Evolutionary conservation across 2,113 vertebrate species (phyloP).

Genomic region (Corythornis madagascariensis): DNA sequence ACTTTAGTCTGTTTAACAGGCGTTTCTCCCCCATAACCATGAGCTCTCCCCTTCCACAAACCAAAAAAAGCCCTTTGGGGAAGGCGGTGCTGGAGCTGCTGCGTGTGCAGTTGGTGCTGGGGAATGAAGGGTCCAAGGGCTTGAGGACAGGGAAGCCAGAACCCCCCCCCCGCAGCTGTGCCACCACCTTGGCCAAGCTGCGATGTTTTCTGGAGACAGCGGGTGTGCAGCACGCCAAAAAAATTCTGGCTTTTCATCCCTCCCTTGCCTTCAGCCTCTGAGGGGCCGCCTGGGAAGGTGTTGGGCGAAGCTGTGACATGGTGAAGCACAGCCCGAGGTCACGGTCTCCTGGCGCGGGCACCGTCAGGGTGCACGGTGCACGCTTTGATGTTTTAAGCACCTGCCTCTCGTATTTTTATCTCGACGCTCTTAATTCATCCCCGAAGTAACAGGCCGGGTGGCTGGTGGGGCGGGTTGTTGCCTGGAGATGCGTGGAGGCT

Average conservation of each 20-base stretch:
- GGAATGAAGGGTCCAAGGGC: neutral
- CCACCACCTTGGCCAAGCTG: neutral
- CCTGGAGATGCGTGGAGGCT: slow-evolving; percentile 51
- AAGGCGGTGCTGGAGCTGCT: neutral
- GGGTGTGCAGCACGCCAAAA: fast-evolving
- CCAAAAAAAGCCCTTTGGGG: neutral
- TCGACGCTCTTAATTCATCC: neutral
- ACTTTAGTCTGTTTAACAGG: fast-evolving
- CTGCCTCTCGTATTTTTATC: slow-evolving; percentile 19
- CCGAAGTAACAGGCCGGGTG: slow-evolving; percentile 1
- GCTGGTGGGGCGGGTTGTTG: slow-evolving; percentile 45
- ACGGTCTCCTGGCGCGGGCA: fast-evolving
- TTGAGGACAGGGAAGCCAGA: fast-evolving
- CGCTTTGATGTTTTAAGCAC: neutral
- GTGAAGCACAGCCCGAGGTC: fast-evolving
- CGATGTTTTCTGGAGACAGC: fast-evolving
- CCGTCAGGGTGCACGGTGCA: neutral
- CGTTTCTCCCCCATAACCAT: neutral
- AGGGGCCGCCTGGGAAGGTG: neutral
- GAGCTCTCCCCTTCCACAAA: neutral
- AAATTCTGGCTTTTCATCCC: neutral
- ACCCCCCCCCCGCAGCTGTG: fast-evolving
- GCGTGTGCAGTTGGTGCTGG: fast-evolving
- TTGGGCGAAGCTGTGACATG: neutral
- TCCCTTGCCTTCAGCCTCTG: neutral